Percentiles rank a stretch among this genome's conserved stretches.
phyloP scores from a whole-genome alignment of 2,797 vertebrate genomes.

The Gobionotothen gibberifrons region DNA sequence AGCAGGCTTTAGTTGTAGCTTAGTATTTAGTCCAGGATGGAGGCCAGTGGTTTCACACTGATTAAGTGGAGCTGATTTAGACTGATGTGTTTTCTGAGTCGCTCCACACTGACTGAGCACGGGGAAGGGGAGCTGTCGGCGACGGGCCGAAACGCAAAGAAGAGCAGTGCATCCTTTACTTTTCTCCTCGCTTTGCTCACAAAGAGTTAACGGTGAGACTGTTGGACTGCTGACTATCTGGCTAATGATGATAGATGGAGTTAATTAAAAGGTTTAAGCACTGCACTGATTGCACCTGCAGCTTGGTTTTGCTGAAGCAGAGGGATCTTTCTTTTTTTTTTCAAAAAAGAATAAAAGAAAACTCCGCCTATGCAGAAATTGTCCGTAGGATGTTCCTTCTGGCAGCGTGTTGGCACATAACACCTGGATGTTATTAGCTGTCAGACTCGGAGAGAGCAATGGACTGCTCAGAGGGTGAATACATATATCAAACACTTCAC shows the following conservation, averaged over 20 bases:
- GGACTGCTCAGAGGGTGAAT: slow-evolving; percentile 18
- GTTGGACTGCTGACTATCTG: slow-evolving; percentile 75
- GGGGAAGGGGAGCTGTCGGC: slow-evolving; percentile 41
- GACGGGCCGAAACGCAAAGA: slow-evolving; percentile 46
- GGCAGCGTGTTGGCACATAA: slow-evolving; percentile 52
- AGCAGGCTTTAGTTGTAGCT: slow-evolving; percentile 64
- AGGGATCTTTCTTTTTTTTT: slow-evolving; percentile 32
- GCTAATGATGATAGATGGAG: slow-evolving; percentile 88
- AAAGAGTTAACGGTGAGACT: slow-evolving; percentile 81
- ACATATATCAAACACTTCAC: slow-evolving; percentile 32
- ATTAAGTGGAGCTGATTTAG: slow-evolving; percentile 73
- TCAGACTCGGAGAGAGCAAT: slow-evolving; percentile 11
- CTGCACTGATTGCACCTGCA: slow-evolving; percentile 83
- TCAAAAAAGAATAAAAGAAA: slow-evolving; percentile 16
- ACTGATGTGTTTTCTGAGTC: slow-evolving; percentile 74
- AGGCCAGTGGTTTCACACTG: slow-evolving; percentile 55
- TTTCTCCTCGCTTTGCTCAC: slow-evolving; percentile 68
- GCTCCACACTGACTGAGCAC: slow-evolving; percentile 66
- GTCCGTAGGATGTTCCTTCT: slow-evolving; percentile 24
- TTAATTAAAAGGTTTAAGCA: slow-evolving; percentile 87
- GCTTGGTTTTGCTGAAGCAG: slow-evolving; percentile 61
- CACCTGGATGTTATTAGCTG: slow-evolving; percentile 56
- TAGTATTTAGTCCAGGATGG: slow-evolving; percentile 51
- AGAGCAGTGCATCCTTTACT: slow-evolving; percentile 71
- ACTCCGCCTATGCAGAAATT: slow-evolving; percentile 44